These are phyloP conservation scores for Popillia japonica DNA, from an alignment of 1,140 invertebrate genomes.

Conservation along the genomic window DNA sequence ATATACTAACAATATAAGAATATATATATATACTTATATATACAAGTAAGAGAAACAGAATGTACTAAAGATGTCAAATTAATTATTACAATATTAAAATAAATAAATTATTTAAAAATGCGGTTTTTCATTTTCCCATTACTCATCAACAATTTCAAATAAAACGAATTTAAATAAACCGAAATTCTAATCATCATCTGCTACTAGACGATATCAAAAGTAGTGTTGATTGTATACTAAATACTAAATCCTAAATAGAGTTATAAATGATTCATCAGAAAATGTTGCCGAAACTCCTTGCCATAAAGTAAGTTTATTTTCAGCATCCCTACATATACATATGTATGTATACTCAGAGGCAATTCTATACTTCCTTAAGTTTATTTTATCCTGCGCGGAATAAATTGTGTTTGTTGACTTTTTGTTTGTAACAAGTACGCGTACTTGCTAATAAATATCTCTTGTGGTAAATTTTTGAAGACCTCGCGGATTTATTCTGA, in stretches of 20 bases:
- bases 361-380: neutral
- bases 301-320: neutral
- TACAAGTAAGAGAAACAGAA: neutral
- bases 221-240: neutral
- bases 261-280: neutral
- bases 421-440: neutral
- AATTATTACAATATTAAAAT: constrained; percentile 20
- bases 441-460: neutral
- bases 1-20: constrained; percentile 6
- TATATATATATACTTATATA: too few relatives aligned
- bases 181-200: too few relatives aligned
- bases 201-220: neutral
- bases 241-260: neutral
- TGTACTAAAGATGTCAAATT: constrained; percentile 8
- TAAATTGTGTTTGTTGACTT: neutral
- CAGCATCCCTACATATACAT: neutral
- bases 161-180: too few relatives aligned
- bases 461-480: neutral
- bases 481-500: neutral
- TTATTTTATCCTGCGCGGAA: neutral
- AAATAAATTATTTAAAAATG: neutral
- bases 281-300: neutral
- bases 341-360: neutral
- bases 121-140: neutral
- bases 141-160: too few relatives aligned